phyloP scores from a whole-genome alignment of 2,888 invertebrate genomes.

The Aplocera efformata region DNA sequence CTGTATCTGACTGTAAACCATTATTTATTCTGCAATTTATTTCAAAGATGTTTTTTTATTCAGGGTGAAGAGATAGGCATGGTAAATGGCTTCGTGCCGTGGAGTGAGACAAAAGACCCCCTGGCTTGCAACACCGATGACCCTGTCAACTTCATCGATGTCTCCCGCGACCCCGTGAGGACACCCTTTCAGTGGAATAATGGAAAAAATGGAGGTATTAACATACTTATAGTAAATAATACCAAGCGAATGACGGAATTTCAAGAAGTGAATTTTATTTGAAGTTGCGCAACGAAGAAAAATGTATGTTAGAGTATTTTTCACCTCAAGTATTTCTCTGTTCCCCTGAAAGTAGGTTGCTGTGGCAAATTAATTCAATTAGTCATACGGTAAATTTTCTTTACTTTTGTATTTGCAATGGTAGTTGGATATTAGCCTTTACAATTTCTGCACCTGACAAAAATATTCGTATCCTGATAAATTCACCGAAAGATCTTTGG shows the following conservation, averaged over 20 bases:
- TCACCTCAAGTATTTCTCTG: too few species aligned
- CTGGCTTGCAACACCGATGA: conserved; percentile 79
- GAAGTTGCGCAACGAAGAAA: too few species aligned
- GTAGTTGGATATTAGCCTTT: conserved; percentile 2
- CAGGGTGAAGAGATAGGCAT: conserved; percentile 89
- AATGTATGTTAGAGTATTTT: too few species aligned
- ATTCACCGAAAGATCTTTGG: conserved; percentile 1
- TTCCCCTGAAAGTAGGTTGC: too few species aligned
- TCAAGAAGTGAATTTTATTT: too few species aligned
- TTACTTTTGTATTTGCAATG: too few species aligned
- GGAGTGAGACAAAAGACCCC: conserved; percentile 80
- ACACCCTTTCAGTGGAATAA: conserved; percentile 91
- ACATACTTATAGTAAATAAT: conserved; percentile 3
- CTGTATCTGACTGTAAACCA: too few species aligned
- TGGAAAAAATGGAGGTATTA: conserved; percentile 77
- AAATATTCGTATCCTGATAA: conserved; percentile 7
- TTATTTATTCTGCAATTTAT: too few species aligned
- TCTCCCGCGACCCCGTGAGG: conserved; percentile 86
- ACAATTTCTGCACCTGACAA: too few species aligned
- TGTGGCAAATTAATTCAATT: too few species aligned
- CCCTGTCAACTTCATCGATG: conserved; percentile 75
- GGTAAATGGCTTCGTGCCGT: conserved; percentile 79
- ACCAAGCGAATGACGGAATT: too few species aligned
- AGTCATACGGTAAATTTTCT: too few species aligned
- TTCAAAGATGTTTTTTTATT: conserved; percentile 1